Evolutionary conservation across 2,113 vertebrate genomes (phyloP).

Genomic region (Charadrius vociferus): DNA sequence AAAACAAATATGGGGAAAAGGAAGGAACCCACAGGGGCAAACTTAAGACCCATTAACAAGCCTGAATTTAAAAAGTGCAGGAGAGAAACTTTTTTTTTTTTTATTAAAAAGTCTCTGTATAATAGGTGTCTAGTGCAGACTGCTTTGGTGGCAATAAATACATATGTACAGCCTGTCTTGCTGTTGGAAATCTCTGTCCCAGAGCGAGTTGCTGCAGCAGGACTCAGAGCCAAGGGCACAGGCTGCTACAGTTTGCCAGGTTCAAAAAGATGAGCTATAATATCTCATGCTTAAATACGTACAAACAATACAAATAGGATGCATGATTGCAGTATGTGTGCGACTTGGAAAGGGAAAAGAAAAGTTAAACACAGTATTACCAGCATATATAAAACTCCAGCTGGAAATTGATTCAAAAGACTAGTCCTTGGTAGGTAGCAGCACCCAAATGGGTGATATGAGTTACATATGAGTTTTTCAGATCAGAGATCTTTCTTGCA

Average conservation of each 20-base stretch:
- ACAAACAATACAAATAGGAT: not conserved
- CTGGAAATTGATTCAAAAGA: not conserved
- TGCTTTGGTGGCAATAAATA: not conserved
- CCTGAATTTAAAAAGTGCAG: not conserved
- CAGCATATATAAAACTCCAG: not conserved
- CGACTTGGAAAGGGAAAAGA: not conserved
- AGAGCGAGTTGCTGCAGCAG: not conserved
- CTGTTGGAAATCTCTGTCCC: not conserved
- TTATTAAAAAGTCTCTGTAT: not conserved
- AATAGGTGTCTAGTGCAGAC: not conserved
- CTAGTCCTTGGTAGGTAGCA: not conserved
- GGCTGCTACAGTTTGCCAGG: not conserved
- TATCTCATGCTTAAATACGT: not conserved
- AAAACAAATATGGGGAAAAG: not conserved
- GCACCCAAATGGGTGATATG: not conserved
- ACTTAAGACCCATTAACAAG: not conserved
- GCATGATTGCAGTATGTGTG: not conserved
- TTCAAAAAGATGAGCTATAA: not conserved
- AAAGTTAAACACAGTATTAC: not conserved
- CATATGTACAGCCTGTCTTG: not conserved
- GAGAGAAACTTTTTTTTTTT: not conserved
- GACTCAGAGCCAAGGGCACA: not conserved
- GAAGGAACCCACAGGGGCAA: not conserved
- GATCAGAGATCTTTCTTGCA: not conserved
- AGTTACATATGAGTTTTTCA: not conserved